Conservation (phyloP, 2,797 vertebrate genomes). For the Rhinella marina region DNA sequence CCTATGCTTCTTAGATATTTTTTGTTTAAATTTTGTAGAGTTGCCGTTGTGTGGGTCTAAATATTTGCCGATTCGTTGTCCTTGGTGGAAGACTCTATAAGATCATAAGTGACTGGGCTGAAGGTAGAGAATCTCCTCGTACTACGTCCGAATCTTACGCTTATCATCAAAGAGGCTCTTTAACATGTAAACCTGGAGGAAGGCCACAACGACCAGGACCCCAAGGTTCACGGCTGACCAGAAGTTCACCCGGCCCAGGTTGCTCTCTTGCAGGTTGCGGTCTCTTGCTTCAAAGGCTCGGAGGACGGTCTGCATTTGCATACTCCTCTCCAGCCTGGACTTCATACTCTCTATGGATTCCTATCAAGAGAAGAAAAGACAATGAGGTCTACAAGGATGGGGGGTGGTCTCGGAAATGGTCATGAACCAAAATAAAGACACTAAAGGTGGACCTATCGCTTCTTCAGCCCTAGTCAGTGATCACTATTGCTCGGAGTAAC, state of each 20-base stretch:
- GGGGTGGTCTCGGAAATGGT: too few species aligned
- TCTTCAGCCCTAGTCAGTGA: too few species aligned
- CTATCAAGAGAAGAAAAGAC: conserved; percentile 65
- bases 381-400: neutral
- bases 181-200: conserved; percentile 82
- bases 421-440: too few species aligned
- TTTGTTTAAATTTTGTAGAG: neutral
- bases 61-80: neutral
- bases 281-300: conserved; percentile 84
- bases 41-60: neutral
- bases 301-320: conserved; percentile 77
- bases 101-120: neutral
- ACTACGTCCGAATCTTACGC: conserved; percentile 72
- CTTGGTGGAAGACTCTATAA: conserved; percentile 39
- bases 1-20: neutral
- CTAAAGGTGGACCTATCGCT: too few species aligned
- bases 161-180: conserved; percentile 81
- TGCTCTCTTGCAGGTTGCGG: conserved; percentile 86
- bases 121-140: neutral
- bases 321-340: conserved; percentile 77
- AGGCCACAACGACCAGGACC: conserved; percentile 79
- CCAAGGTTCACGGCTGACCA: conserved; percentile 84
- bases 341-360: conserved; percentile 78
- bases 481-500: too few species aligned
- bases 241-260: conserved; percentile 86